Evolutionary conservation across 2,888 invertebrate species (phyloP).

Genomic region (Muscina levida): DNA sequence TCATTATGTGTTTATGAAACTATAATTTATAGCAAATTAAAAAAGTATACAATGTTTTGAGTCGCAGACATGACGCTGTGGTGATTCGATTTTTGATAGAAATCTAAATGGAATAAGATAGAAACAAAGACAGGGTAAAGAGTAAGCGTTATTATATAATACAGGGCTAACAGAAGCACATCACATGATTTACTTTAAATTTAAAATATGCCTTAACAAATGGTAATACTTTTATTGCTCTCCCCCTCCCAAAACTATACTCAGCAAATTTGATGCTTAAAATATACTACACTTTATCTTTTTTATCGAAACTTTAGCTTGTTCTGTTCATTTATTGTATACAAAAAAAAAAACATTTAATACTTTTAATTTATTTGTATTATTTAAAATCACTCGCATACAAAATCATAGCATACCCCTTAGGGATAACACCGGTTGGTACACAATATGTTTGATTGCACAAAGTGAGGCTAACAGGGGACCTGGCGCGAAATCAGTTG

Average conservation of each 20-base stretch:
- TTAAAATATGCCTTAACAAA: neutral
- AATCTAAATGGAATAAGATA: conserved; percentile 50
- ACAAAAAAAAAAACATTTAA: neutral
- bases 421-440: conserved; percentile 6
- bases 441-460: conserved; percentile 26
- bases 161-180: too few species aligned
- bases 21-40: conserved; percentile 48
- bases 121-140: too few species aligned
- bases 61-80: conserved; percentile 1
- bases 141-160: too few species aligned
- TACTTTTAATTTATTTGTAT: conserved; percentile 19
- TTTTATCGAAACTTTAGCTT: too few species aligned
- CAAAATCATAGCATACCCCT: conserved; percentile 29
- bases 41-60: conserved; percentile 14
- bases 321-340: neutral
- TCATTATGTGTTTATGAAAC: conserved; percentile 59
- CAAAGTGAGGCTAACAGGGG: conserved; percentile 10
- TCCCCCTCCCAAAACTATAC: conserved; percentile 9
- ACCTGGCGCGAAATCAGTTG: conserved; percentile 15
- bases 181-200: neutral
- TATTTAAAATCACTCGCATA: conserved; percentile 20
- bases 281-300: conserved; percentile 9
- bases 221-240: too few species aligned
- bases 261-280: neutral
- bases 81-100: conserved; percentile 22